phyloP scores from a whole-genome alignment of 2,888 invertebrate species.

The Bruchidius siliquastri region DNA sequence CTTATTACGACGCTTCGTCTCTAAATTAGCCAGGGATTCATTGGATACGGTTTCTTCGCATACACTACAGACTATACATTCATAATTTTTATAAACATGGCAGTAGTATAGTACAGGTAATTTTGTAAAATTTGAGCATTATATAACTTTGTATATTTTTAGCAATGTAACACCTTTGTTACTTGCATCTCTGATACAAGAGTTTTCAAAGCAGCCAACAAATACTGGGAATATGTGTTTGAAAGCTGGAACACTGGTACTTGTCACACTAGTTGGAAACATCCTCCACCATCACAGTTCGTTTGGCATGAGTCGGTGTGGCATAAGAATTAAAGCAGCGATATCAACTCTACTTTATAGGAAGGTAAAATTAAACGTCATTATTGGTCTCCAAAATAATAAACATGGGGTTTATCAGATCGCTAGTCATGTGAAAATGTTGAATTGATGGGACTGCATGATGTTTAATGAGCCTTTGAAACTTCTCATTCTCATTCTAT shows the following conservation, averaged over 20 bases:
- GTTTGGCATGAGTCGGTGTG: slow-evolving; percentile 52
- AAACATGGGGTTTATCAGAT: too few species aligned
- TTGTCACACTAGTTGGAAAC: slow-evolving; percentile 50
- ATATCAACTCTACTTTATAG: slow-evolving; percentile 75
- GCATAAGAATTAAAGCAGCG: slow-evolving; percentile 72
- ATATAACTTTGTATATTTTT: not conserved
- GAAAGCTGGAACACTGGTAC: slow-evolving; percentile 52
- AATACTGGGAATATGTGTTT: slow-evolving; percentile 51
- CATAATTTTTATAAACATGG: too few species aligned
- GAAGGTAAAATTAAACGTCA: slow-evolving; percentile 55
- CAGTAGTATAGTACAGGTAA: too few species aligned
- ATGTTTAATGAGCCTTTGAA: too few species aligned
- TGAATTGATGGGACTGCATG: too few species aligned
- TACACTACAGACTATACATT: too few species aligned
- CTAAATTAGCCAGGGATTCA: too few species aligned
- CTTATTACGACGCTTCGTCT: too few species aligned
- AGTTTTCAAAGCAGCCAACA: not conserved
- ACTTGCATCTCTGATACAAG: not conserved
- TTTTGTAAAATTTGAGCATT: too few species aligned
- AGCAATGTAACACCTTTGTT: not conserved
- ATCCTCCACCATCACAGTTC: slow-evolving; percentile 58
- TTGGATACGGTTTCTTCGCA: too few species aligned
- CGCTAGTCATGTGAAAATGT: too few species aligned
- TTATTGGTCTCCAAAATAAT: not conserved
- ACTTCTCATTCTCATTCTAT: too few species aligned